Evolutionary conservation across 23 tunicate species (phyloP).

Genomic region (Botrylloides violaceus): DNA sequence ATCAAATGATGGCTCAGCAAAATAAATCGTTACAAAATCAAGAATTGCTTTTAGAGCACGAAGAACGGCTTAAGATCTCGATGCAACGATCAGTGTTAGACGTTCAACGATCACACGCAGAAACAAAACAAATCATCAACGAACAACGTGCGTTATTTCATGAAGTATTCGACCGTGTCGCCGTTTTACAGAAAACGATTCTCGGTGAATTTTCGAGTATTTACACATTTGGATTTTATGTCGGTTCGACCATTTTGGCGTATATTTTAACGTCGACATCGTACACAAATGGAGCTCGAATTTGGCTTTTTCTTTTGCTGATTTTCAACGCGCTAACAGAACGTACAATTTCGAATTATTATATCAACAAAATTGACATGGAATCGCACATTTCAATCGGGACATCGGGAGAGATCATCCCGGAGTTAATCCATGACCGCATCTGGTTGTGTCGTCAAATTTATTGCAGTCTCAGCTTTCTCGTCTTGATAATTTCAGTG

Average conservation of each 20-base stretch:
- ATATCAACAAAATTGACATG: conserved; percentile 22
- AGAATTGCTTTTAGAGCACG: conserved; percentile 56
- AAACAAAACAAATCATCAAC: conserved; percentile 60
- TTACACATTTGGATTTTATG: conserved; percentile 73
- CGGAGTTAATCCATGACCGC: conserved; percentile 41
- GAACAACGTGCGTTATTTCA: conserved; percentile 64
- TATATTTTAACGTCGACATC: conserved; percentile 69
- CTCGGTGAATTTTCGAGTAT: conserved; percentile 90
- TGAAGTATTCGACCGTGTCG: conserved; percentile 78
- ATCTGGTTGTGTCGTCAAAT: conserved; percentile 68
- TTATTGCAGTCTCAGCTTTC: conserved; percentile 19
- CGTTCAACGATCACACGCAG: conserved; percentile 58
- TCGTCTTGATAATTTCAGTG: conserved; percentile 41
- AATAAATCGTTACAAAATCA: conserved; percentile 59
- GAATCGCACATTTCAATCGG: background rate
- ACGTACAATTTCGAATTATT: conserved; percentile 28
- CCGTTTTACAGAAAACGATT: conserved; percentile 79
- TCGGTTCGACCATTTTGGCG: conserved; percentile 64
- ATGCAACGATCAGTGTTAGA: conserved; percentile 69
- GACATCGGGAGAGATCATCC: conserved; percentile 24
- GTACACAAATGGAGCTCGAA: conserved; percentile 39
- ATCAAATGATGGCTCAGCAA: conserved; percentile 61
- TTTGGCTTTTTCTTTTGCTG: conserved; percentile 57
- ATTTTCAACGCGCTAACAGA: conserved; percentile 61
- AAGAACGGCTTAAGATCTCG: conserved; percentile 41